phyloP scores from a whole-genome alignment of 1,140 invertebrate genomes.

The Propsilocerus akamusi region DNA sequence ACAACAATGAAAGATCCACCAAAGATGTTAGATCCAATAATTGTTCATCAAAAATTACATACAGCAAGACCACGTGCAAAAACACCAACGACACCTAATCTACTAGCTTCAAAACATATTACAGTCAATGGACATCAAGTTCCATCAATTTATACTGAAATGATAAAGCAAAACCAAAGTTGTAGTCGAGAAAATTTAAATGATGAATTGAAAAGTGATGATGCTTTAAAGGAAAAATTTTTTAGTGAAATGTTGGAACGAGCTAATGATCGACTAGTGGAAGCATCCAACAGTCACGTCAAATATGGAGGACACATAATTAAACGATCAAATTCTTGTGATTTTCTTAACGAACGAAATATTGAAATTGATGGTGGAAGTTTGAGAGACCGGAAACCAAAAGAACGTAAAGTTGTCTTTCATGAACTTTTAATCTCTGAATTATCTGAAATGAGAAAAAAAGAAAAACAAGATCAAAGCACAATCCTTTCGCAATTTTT shows the following conservation, averaged over 20 bases:
- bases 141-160: neutral
- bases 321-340: neutral
- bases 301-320: neutral
- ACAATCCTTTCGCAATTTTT: neutral
- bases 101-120: too few relatives aligned
- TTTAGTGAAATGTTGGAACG: neutral
- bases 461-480: neutral
- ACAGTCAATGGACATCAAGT: too few relatives aligned
- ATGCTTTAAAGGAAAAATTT: neutral
- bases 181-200: neutral
- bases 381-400: slow-evolving; percentile 7
- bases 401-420: slow-evolving; percentile 20
- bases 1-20: too few relatives aligned
- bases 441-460: slow-evolving; percentile 20
- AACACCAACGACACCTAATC: neutral
- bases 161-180: neutral
- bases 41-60: neutral
- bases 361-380: neutral
- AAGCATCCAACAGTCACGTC: neutral
- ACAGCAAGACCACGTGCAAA: neutral
- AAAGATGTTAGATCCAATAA: too few relatives aligned
- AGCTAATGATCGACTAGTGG: neutral
- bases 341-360: neutral
- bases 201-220: neutral
- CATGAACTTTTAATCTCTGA: slow-evolving; percentile 24